These are phyloP conservation scores for Clarias macrocephalus DNA, from an alignment of 2,113 vertebrate genomes.

Conservation along the genomic window DNA sequence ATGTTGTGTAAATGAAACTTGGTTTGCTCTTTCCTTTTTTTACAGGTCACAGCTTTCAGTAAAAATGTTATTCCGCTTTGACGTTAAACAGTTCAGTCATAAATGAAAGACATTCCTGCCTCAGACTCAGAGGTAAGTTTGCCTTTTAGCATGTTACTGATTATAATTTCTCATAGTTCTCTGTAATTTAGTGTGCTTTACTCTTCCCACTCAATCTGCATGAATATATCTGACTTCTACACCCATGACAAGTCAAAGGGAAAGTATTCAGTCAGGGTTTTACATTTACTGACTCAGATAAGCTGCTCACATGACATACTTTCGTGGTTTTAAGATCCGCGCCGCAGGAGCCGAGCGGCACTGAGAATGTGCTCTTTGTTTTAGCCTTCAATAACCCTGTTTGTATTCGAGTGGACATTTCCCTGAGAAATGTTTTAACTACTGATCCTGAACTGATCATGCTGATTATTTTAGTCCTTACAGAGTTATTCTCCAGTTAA, in stretches of 20 bases:
- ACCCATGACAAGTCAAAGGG: neutral
- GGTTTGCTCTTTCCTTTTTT: neutral
- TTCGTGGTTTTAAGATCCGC: conserved; percentile 18
- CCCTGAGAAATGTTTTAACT: neutral
- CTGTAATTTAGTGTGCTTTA: neutral
- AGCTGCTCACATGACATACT: conserved; percentile 45
- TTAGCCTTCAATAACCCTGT: neutral
- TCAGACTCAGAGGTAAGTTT: neutral
- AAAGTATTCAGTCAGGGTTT: neutral
- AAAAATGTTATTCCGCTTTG: neutral
- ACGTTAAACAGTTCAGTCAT: neutral
- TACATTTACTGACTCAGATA: conserved; percentile 9
- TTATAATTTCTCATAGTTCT: neutral
- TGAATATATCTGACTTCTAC: neutral
- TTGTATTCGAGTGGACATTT: neutral
- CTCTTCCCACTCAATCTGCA: neutral
- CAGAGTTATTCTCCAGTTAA: neutral
- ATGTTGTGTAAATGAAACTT: neutral
- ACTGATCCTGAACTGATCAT: neutral
- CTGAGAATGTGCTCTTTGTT: conserved; percentile 28
- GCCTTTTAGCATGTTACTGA: neutral
- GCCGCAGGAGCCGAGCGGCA: neutral
- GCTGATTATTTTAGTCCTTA: neutral
- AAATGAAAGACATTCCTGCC: neutral
- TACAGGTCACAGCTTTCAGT: neutral